Conservation (phyloP, 2,888 invertebrate species). For the Alloscopus bannaensis region DNA sequence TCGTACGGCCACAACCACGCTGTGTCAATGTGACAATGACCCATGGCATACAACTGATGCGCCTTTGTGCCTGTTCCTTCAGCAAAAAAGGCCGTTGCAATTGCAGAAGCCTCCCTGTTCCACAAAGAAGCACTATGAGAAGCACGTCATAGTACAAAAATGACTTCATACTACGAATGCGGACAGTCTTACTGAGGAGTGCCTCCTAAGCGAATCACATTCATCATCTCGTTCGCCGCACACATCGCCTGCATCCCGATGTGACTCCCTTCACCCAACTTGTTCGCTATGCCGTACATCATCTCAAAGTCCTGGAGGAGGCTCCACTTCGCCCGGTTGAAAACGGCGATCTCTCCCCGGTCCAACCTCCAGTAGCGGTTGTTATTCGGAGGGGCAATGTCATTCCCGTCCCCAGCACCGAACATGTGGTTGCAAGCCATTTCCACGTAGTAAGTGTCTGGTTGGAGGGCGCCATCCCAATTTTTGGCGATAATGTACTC, state of each 20-base stretch:
- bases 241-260: constrained; percentile 77
- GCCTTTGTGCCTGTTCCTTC: constrained; percentile 76
- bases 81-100: constrained; percentile 74
- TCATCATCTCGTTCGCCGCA: constrained; percentile 77
- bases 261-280: constrained; percentile 74
- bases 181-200: no score
- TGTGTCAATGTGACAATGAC: constrained; percentile 77
- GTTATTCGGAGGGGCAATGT: constrained; percentile 75
- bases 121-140: no score
- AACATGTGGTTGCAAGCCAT: constrained; percentile 77
- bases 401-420: constrained; percentile 76
- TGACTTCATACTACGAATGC: neutral
- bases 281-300: constrained; percentile 76
- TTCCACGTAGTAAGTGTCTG: constrained; percentile 75
- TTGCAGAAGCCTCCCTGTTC: constrained; percentile 73
- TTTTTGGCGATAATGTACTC: constrained; percentile 50
- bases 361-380: constrained; percentile 75
- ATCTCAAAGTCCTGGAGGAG: constrained; percentile 76
- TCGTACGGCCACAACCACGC: constrained; percentile 79
- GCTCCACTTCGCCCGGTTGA: constrained; percentile 75
- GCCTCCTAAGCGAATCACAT: constrained; percentile 73
- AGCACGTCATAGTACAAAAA: neutral
- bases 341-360: constrained; percentile 75
- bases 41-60: constrained; percentile 76
- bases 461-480: constrained; percentile 62